Evolutionary conservation across 2,888 invertebrate genomes (phyloP), one percentile per base, ranked within the genome.

Genomic region (Folsomia manolachei): DNA sequence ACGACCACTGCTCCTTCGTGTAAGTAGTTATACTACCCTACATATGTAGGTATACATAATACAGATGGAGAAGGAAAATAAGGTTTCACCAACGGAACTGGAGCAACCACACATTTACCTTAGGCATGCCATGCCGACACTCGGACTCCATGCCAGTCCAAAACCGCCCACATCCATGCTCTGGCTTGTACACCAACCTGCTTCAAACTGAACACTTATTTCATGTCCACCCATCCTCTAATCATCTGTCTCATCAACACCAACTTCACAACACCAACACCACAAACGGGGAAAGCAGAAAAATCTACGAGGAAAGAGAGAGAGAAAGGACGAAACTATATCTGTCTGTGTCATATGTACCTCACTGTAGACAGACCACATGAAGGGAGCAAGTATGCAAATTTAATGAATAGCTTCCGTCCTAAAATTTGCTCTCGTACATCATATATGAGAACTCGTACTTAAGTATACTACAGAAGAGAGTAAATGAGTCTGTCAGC

Each of bases 51-150:
- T n/a, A n/a, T n/a, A n/a, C n/a, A n/a, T n/a, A n/a, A n/a, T n/a
- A n/a, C n/a, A n/a, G n/a, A n/a, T n/a, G n/a, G n/a, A n/a, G n/a
- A 56, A 62, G 14, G 23, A 62, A 62, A 62, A 62, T 25, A 62
- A 60, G 62, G 62, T 24, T 62, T 24, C 62, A 21, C n/a, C n/a
- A n/a, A 7, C 60, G 14, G 18, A 62, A 62, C 62, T 62, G 23
- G 62, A 62, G 62, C 9, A 62, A 62, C 19, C 26, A 7, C 62
- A 19, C n/a, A n/a, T n/a, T n/a, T n/a, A n/a, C n/a, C n/a, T n/a
- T n/a, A n/a, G n/a, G n/a, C n/a, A n/a, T n/a, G n/a, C n/a, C n/a
- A n/a, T n/a, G n/a, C n/a, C n/a, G n/a, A 56, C 21, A 56, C 21
- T 21, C 56, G n/a, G 4, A 4, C 19, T 21, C 56, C n/a, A 51